phyloP scores from a whole-genome alignment of 2,797 vertebrate species.

The Rhinogobio ventralis region DNA sequence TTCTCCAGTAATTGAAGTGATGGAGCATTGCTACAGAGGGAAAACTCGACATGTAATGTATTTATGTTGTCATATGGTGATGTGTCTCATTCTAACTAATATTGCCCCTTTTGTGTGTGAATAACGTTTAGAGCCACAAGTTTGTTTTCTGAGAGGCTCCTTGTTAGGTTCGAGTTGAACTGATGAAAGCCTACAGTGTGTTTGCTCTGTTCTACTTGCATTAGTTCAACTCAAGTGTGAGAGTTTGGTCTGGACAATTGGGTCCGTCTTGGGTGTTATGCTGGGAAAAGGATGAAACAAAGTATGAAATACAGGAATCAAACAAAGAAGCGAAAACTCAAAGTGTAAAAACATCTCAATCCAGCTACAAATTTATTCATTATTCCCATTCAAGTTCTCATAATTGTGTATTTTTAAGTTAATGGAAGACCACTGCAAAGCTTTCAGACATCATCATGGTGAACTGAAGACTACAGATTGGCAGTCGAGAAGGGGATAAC shows the following conservation, averaged over 20 bases:
- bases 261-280: constrained; percentile 15
- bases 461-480: constrained; percentile 29
- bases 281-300: constrained; percentile 34
- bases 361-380: neutral
- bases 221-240: constrained; percentile 47
- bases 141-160: constrained; percentile 45
- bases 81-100: constrained; percentile 19
- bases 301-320: neutral
- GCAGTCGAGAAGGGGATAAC: constrained; percentile 36
- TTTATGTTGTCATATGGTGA: constrained; percentile 26
- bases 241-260: constrained; percentile 35
- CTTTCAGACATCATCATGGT: neutral
- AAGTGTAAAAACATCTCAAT: neutral
- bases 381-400: constrained; percentile 10
- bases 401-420: constrained; percentile 27
- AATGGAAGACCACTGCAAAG: constrained; percentile 7
- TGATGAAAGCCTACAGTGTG: constrained; percentile 30
- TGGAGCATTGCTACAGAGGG: constrained; percentile 22
- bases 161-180: constrained; percentile 24
- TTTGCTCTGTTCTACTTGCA: constrained; percentile 38
- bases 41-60: constrained; percentile 35
- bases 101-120: constrained; percentile 9
- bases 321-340: neutral
- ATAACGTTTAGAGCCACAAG: neutral
- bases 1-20: constrained; percentile 53